Conservation (phyloP, 2,797 vertebrate genomes). For the Cetoscarus ocellatus region DNA sequence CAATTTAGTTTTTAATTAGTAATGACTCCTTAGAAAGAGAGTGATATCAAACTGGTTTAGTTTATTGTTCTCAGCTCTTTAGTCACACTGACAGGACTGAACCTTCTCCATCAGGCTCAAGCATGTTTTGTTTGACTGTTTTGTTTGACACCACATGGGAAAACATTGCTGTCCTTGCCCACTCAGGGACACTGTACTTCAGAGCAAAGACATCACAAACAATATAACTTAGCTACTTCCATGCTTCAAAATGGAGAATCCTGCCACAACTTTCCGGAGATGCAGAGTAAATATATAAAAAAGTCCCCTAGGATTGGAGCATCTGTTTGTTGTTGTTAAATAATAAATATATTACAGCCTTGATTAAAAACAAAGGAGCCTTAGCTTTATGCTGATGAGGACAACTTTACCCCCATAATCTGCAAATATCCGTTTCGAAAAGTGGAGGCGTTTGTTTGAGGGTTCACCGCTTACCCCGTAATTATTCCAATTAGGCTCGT, state of each 20-base stretch:
- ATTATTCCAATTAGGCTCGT: slow-evolving; percentile 77
- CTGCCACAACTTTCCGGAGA: background rate
- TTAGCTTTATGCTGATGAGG: slow-evolving; percentile 26
- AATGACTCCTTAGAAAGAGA: too few species aligned
- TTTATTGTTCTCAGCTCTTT: background rate
- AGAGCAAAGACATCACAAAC: too few species aligned
- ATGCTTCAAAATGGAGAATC: background rate
- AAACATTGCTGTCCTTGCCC: too few species aligned
- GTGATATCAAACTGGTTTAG: too few species aligned
- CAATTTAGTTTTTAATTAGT: too few species aligned
- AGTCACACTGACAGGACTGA: background rate
- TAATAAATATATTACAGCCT: slow-evolving; percentile 26
- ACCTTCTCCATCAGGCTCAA: too few species aligned
- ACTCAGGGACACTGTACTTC: too few species aligned
- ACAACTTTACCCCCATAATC: slow-evolving; percentile 62
- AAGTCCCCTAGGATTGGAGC: slow-evolving; percentile 13
- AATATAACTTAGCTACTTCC: background rate
- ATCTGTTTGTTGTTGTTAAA: slow-evolving; percentile 12
- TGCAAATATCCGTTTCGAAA: slow-evolving; percentile 67
- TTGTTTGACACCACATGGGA: too few species aligned
- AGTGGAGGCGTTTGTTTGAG: slow-evolving; percentile 59
- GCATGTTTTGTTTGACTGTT: too few species aligned
- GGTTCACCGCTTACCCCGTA: slow-evolving; percentile 66
- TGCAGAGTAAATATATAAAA: slow-evolving; percentile 9
- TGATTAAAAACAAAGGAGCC: slow-evolving; percentile 37